These are phyloP conservation scores for Triops longicaudatus DNA, from an alignment of 1,140 invertebrate species.

Conservation along the genomic window DNA sequence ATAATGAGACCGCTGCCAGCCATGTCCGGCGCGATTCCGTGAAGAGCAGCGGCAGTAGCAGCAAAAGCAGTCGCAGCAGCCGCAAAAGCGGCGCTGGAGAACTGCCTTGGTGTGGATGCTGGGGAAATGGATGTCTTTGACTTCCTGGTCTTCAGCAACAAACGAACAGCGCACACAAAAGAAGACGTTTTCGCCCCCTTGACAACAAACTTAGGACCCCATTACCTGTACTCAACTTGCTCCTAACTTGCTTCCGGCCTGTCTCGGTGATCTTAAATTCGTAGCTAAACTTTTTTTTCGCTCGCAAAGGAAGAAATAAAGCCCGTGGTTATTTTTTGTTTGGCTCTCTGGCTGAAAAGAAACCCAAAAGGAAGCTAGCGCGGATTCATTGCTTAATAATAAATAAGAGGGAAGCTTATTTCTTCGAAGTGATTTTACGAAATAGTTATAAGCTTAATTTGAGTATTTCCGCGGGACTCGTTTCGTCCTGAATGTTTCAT, in stretches of 20 bases:
- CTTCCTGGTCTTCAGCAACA: neutral
- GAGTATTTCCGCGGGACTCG: too few species aligned
- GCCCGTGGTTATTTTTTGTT: neutral
- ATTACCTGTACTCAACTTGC: conserved; percentile 1
- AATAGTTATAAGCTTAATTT: too few species aligned
- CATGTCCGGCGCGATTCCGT: conserved; percentile 28
- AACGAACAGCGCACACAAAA: neutral
- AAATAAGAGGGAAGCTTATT: too few species aligned
- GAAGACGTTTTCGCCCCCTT: neutral
- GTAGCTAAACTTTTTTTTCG: conserved; percentile 12
- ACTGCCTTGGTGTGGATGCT: conserved; percentile 78
- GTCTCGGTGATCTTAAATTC: conserved; percentile 5
- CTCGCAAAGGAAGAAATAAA: neutral
- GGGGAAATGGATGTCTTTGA: conserved; percentile 72
- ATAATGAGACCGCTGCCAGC: conserved; percentile 18
- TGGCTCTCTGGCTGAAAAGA: neutral
- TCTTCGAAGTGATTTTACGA: too few species aligned
- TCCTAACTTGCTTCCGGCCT: conserved; percentile 16
- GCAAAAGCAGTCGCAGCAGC: conserved; percentile 45
- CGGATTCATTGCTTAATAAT: too few species aligned
- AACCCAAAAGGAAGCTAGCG: too few species aligned
- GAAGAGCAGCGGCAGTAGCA: conserved; percentile 48
- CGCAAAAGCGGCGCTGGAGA: conserved; percentile 39
- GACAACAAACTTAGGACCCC: neutral
- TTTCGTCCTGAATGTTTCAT: too few species aligned